Evolutionary conservation across 1,140 invertebrate species (phyloP).

Genomic region (Halictus rubicundus): DNA sequence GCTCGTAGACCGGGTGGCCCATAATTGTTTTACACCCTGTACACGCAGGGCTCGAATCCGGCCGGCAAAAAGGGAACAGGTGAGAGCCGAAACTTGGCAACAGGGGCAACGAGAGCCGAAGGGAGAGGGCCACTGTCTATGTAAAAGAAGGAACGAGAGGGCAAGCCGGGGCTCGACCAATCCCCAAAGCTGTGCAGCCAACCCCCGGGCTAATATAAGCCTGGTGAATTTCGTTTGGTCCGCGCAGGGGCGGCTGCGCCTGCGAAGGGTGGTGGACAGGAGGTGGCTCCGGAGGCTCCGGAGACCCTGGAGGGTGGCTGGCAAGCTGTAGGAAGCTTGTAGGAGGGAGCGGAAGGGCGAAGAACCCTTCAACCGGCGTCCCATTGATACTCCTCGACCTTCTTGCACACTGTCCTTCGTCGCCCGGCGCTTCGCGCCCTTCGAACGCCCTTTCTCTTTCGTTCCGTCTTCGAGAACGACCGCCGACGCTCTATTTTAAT

Average conservation of each 20-base stretch:
- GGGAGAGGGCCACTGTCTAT: background rate
- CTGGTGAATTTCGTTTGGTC: slow-evolving; percentile 66
- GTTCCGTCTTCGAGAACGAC: slow-evolving; percentile 46
- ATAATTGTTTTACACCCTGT: background rate
- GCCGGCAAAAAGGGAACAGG: slow-evolving; percentile 22
- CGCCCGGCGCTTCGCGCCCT: slow-evolving; percentile 31
- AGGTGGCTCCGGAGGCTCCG: too few species aligned
- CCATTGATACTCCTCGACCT: slow-evolving; percentile 59
- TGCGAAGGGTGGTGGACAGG: slow-evolving; percentile 31
- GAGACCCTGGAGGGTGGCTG: slow-evolving; percentile 10
- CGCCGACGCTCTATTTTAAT: slow-evolving; percentile 75
- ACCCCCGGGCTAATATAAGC: slow-evolving; percentile 63
- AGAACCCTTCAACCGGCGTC: slow-evolving; percentile 54
- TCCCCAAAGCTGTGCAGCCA: slow-evolving; percentile 64
- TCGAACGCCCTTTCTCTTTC: slow-evolving; percentile 46
- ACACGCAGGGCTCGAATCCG: background rate
- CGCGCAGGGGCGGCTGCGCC: slow-evolving; percentile 63
- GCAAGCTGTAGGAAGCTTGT: slow-evolving; percentile 4
- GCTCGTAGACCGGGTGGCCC: background rate
- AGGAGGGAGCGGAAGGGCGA: background rate
- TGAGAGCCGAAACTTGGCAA: slow-evolving; percentile 37
- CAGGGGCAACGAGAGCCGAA: slow-evolving; percentile 10
- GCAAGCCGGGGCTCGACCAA: slow-evolving; percentile 26
- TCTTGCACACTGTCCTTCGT: slow-evolving; percentile 24
- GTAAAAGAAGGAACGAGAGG: slow-evolving; percentile 4